Evolutionary conservation across 1,140 invertebrate genomes (phyloP), one percentile per base, ranked within the genome.

Genomic region (Popillia japonica): DNA sequence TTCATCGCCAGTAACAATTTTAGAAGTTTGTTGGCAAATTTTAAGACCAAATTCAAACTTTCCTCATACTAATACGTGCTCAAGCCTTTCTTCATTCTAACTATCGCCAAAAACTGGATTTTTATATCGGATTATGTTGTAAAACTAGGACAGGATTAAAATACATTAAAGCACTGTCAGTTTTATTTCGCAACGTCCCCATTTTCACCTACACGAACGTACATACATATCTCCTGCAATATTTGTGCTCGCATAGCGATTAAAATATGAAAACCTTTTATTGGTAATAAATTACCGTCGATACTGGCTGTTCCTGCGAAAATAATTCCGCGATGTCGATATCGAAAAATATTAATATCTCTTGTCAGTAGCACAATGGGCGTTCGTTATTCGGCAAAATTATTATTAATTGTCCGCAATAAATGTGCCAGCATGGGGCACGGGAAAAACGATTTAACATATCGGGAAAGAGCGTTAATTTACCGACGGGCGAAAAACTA

Each of bases 261-360:
- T 48, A 10, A n/a, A 48, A 48, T 48, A 48, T 48, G 44, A 48
- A 48, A 48, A 48, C n/a, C 10, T 10, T 14, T 48, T 48, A 3
- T 14, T 10, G n/a, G 44, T 48, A 10, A 48, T 48, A 48, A n/a
- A 48, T 48, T 48, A 48, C 7, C 44, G 10, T 10, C 10, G 9
- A 10, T n/a, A 14, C 10, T n/a, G n/a, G 44, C 44, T 10, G n/a
- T 34, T 34, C 27, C 27, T 34, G 27, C 2, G 27, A 34, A 48
- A 48, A 48, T 11, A 11, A 11, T n/a, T 10, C n/a, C 10, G n/a
- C 10, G n/a, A 48, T 14, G 3, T 48, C 44, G 27, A 34, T 48
- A 48, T 48, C n/a, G 44, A n/a, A 48, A 48, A 48, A 48, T 48
- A 48, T 48, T 48, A 48, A 48, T 48, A 48, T n/a, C 44, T n/a